Base-by-base conservation (phyloP, 1,140 invertebrate species). In the Vanessa tameamea region DNA sequence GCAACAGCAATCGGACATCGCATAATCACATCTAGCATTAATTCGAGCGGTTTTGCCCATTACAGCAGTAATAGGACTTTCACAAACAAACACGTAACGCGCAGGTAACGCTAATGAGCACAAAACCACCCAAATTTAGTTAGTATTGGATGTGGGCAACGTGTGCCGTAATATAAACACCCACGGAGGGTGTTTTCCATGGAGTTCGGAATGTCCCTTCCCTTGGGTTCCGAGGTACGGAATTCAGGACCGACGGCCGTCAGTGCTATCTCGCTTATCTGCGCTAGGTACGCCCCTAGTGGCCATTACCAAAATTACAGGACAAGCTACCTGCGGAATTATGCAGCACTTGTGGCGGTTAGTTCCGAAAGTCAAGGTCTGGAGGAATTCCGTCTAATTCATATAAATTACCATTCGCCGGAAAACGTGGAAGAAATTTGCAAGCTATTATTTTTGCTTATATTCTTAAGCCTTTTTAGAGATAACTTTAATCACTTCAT, bases 261-360 rank as follows among this genome's bases (percentile, higher is more conserved):
- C 57, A 48, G 53, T 63, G 73, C 81, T 82, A 84, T 84, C 83
- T 80, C 80, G 74, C 79, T 83, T 85, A 84, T 85, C 84, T 82
- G 69, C 70, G 73, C 72, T 50, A 67, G 53, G 70, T 76, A 65
- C 65, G 72, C 78, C 77, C 76, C 79, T 77, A 71, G 74, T 71
- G 73, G 64, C 79, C 82, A 86, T 88, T 88, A 87, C 83, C 82
- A 77, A 86, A 85, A 87, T 87, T 87, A 87, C 78, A 84, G 79
- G 80, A 82, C 76, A 73, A 64, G 75, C 55, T 23, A 55, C 67
- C 71, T 75, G 59, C 64, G 71, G 67, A 75, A 75, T 66, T 75
- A 74, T 63, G 73, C 64, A 82, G 68, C 69, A 69, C 73, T 81
- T 79, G 68, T 73, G 68, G 72, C 72, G 72, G 72, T 68, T 47